phyloP scores from a whole-genome alignment of 2,888 invertebrate species.

The Elysia crispata region DNA sequence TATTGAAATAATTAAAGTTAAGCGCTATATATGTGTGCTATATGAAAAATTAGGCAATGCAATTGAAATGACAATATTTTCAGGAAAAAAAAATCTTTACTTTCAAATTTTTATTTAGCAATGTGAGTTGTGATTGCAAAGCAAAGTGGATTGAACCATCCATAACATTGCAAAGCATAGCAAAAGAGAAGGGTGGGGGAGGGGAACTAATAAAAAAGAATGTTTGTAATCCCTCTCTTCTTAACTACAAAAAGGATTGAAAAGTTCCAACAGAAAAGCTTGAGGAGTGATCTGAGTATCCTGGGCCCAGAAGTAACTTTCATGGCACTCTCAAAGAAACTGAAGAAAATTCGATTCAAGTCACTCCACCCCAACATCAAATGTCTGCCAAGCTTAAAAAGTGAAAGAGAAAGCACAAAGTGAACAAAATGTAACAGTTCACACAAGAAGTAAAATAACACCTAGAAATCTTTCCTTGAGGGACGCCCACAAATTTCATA shows the following conservation, averaged over 20 bases:
- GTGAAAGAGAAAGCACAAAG: neutral
- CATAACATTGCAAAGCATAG: conserved; percentile 13
- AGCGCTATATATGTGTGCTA: too few species aligned
- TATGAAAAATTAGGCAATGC: too few species aligned
- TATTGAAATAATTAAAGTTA: too few species aligned
- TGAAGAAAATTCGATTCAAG: neutral
- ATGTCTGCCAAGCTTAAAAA: neutral
- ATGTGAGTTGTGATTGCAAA: neutral
- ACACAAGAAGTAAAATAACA: neutral
- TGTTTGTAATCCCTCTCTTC: neutral
- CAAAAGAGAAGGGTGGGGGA: neutral
- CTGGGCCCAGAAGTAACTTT: neutral
- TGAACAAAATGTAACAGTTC: neutral
- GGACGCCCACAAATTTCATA: neutral
- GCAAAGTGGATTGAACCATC: neutral
- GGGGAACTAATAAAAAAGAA: neutral
- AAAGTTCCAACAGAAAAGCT: neutral
- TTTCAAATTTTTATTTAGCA: neutral
- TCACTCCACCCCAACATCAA: neutral
- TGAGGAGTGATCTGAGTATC: neutral
- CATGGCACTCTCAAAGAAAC: neutral
- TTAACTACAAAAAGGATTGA: neutral
- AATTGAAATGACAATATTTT: too few species aligned
- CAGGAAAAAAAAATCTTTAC: too few species aligned
- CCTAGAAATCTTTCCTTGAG: neutral